Evolutionary conservation across 2,113 vertebrate genomes (phyloP).

Genomic region (Sylvia atricapilla): DNA sequence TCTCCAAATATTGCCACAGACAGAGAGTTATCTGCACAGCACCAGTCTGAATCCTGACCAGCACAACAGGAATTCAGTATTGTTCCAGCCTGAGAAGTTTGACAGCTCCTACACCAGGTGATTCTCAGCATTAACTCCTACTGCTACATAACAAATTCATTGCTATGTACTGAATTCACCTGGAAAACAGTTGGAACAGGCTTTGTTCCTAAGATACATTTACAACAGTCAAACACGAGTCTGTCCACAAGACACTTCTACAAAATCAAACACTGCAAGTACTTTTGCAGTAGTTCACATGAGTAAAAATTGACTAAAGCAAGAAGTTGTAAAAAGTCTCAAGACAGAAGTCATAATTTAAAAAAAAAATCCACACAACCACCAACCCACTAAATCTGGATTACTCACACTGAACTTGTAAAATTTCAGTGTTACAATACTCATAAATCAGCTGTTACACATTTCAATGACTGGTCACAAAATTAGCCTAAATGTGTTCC

Average conservation of each 20-base stretch:
- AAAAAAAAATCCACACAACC: neutral
- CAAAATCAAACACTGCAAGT: neutral
- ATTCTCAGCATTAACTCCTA: neutral
- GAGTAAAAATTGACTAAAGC: neutral
- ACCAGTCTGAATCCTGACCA: neutral
- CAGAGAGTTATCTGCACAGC: neutral
- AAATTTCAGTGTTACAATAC: neutral
- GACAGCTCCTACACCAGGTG: neutral
- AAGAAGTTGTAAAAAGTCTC: neutral
- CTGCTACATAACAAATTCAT: neutral
- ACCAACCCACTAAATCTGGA: neutral
- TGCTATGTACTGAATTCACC: rapidly evolving
- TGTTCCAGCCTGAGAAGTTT: neutral
- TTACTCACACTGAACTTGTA: neutral
- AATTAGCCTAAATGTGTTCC: neutral
- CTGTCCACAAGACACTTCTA: neutral
- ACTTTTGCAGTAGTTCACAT: neutral
- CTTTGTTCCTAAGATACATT: neutral
- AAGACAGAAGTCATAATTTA: neutral
- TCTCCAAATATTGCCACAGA: neutral
- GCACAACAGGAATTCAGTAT: neutral
- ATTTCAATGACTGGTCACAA: neutral
- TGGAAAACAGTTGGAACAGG: neutral
- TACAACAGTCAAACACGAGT: neutral
- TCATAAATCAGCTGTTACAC: neutral